phyloP scores from a whole-genome alignment of 1,140 invertebrate genomes.

The Drosophila rufa region DNA sequence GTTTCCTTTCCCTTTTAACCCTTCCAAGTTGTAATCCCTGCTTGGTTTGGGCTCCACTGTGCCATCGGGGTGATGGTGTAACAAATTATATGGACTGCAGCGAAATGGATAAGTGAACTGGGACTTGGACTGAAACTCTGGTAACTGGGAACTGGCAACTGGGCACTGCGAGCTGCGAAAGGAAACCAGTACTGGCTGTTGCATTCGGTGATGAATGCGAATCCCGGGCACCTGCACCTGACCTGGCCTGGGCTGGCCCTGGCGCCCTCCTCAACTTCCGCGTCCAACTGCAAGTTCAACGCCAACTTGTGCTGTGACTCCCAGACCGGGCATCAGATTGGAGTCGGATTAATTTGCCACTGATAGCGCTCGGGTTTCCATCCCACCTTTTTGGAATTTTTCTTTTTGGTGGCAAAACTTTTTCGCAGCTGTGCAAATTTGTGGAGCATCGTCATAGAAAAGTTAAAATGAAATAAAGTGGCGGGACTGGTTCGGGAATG shows the following conservation, averaged over 20 bases:
- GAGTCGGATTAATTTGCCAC: constrained; percentile 63
- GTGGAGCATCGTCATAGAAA: constrained; percentile 56
- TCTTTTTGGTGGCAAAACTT: constrained; percentile 39
- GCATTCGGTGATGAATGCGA: constrained; percentile 68
- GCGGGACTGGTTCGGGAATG: constrained; percentile 11
- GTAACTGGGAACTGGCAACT: constrained; percentile 9
- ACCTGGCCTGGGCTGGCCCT: not conserved
- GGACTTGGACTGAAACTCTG: constrained; percentile 48
- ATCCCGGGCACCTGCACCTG: constrained; percentile 27
- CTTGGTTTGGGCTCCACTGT: not conserved
- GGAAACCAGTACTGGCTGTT: constrained; percentile 36
- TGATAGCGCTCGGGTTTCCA: constrained; percentile 47
- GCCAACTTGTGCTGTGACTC: constrained; percentile 35
- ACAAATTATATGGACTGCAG: constrained; percentile 58
- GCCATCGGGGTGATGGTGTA: constrained; percentile 29
- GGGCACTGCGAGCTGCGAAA: constrained; percentile 5
- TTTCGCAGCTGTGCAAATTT: constrained; percentile 61
- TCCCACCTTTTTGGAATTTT: constrained; percentile 2
- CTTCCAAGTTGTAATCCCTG: not conserved
- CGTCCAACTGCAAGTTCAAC: constrained; percentile 33
- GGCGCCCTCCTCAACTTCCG: constrained; percentile 8
- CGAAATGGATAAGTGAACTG: constrained; percentile 75
- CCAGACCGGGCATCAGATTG: constrained; percentile 47
- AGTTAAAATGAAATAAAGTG: constrained; percentile 67
- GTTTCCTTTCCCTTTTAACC: not conserved